Conservation (phyloP, 2,113 vertebrate species). For the Nothoprocta perdicaria region DNA sequence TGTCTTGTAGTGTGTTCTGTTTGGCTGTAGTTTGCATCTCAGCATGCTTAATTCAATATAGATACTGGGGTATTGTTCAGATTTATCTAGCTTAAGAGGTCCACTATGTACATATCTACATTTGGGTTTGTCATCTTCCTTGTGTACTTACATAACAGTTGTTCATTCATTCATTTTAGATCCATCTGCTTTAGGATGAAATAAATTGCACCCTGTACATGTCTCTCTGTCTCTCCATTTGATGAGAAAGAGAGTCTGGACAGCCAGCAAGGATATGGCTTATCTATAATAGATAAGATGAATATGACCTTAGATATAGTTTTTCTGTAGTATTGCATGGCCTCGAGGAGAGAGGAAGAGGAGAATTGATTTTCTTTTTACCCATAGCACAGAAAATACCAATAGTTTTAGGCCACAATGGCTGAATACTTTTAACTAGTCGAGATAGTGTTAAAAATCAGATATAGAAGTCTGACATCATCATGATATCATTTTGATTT, state of each 20-base stretch:
- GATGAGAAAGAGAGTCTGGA: neutral
- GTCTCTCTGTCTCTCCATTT: neutral
- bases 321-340: neutral
- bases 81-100: neutral
- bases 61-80: neutral
- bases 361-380: neutral
- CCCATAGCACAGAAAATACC: neutral
- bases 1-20: neutral
- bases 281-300: neutral
- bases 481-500: neutral
- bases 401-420: neutral
- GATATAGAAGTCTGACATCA: neutral
- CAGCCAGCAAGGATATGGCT: neutral
- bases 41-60: neutral
- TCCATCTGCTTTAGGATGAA: neutral
- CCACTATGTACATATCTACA: neutral
- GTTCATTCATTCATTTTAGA: neutral
- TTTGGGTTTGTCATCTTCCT: neutral
- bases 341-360: accelerated
- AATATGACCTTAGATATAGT: neutral
- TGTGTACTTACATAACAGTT: neutral
- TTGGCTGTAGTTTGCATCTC: neutral
- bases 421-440: neutral
- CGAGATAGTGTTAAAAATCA: neutral
- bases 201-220: neutral